Evolutionary conservation across 2,888 invertebrate species (phyloP).

Genomic region (Scaptomyza flava): DNA sequence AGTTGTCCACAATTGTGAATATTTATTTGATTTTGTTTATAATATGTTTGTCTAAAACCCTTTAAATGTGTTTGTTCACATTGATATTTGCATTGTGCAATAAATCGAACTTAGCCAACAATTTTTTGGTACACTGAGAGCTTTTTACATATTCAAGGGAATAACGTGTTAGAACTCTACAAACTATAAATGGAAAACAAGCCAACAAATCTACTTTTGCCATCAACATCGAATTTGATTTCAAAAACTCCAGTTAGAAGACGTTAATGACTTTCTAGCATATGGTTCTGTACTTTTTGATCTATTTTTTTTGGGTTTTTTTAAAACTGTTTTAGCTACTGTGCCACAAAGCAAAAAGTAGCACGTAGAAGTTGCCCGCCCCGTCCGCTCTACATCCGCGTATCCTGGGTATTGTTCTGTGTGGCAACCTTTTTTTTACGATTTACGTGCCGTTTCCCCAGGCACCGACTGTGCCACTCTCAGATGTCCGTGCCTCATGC

Average conservation of each 20-base stretch:
- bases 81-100: neutral
- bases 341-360: conserved; percentile 14
- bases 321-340: conserved; percentile 30
- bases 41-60: neutral
- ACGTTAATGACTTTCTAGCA: conserved; percentile 35
- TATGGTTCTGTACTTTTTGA: neutral
- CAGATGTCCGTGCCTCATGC: conserved; percentile 54
- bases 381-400: neutral
- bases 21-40: neutral
- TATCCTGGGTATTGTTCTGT: conserved; percentile 36
- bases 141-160: too few relatives aligned
- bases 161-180: too few relatives aligned
- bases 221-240: conserved; percentile 9
- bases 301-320: neutral
- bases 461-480: conserved; percentile 44
- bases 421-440: conserved; percentile 73
- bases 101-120: too few relatives aligned
- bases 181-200: neutral
- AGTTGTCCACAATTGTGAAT: neutral
- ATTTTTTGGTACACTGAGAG: too few relatives aligned
- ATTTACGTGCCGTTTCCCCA: conserved; percentile 73
- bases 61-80: neutral
- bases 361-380: conserved; percentile 37
- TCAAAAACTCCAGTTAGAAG: conserved; percentile 23
- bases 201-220: neutral